Evolutionary conservation across 2,113 vertebrate genomes (phyloP).

Genomic region (Siniperca knerii): DNA sequence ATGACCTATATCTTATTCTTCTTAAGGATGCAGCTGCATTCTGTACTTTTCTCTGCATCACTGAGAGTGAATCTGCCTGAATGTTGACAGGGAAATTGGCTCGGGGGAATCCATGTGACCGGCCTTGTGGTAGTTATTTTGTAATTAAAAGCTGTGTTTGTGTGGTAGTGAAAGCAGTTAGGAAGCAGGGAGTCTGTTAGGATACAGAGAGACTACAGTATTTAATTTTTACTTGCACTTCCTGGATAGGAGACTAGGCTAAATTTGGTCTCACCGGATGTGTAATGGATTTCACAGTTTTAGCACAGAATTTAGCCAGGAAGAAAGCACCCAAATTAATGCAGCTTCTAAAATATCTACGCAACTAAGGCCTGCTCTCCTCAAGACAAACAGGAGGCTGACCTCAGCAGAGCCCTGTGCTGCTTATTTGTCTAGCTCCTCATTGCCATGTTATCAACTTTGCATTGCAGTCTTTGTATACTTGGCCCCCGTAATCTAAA

Average conservation of each 20-base stretch:
- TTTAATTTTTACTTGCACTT: neutral
- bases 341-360: neutral
- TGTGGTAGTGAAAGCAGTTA: conserved; percentile 5
- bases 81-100: conserved; percentile 45
- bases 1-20: conserved; percentile 37
- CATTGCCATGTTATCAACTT: conserved; percentile 57
- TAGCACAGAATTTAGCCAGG: neutral
- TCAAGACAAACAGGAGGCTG: conserved; percentile 24
- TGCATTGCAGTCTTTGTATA: conserved; percentile 60
- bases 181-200: conserved; percentile 11
- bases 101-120: conserved; percentile 65
- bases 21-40: conserved; percentile 24
- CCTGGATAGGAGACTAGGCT: neutral
- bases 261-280: conserved; percentile 12
- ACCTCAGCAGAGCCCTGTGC: conserved; percentile 24
- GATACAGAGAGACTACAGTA: neutral
- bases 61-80: conserved; percentile 8
- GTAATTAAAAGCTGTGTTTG: conserved; percentile 58
- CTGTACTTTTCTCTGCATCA: conserved; percentile 23
- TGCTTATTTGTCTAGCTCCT: conserved; percentile 61
- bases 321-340: neutral
- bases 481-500: conserved; percentile 56
- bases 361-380: neutral
- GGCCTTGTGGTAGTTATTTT: conserved; percentile 64
- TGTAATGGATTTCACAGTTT: conserved; percentile 11